Evolutionary conservation across 2,113 vertebrate genomes (phyloP).

Genomic region (Phalacrocorax carbo): DNA sequence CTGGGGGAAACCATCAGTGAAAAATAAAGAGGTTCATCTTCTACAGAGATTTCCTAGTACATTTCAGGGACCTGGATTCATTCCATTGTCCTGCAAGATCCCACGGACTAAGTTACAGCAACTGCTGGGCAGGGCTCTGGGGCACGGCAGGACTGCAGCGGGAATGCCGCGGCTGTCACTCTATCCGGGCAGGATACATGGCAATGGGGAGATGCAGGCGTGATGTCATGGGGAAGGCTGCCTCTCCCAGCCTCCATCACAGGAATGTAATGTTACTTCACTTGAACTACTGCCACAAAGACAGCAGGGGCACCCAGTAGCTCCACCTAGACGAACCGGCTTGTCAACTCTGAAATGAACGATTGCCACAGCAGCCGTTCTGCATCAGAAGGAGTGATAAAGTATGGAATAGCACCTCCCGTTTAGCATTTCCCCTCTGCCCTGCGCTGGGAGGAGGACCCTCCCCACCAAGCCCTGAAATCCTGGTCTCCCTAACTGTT

Average conservation of each 20-base stretch:
- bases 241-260: not conserved
- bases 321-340: not conserved
- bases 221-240: not conserved
- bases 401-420: not conserved
- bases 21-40: not conserved
- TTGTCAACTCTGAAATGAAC: not conserved
- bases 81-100: slow-evolving; percentile 7
- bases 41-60: not conserved
- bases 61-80: slow-evolving; percentile 4
- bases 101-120: not conserved
- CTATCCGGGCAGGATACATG: not conserved
- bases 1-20: not conserved
- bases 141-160: not conserved
- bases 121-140: slow-evolving; percentile 22
- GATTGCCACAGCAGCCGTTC: not conserved
- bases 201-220: not conserved
- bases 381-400: not conserved
- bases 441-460: not conserved
- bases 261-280: not conserved
- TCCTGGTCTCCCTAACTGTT: not conserved
- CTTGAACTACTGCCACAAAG: not conserved
- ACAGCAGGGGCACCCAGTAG: not conserved
- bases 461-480: not conserved
- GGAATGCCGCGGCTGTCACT: slow-evolving; percentile 39
- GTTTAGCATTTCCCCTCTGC: not conserved